Evolutionary conservation across 2,113 vertebrate species (phyloP), one percentile per base, ranked within the genome.

Genomic region (Thymallus thymallus): DNA sequence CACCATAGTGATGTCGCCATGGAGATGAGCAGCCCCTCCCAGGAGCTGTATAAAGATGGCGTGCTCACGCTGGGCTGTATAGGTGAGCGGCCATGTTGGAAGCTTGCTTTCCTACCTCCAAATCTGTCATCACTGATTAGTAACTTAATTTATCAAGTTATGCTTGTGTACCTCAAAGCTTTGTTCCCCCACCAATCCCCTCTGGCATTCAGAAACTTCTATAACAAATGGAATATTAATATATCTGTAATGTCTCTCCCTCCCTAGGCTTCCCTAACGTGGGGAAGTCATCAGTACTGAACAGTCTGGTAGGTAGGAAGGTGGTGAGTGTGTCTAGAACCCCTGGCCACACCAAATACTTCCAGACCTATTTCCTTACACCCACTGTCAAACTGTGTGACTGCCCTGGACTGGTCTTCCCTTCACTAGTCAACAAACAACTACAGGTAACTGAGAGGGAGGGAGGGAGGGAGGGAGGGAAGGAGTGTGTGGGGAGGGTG

Each of bases 331-430:
- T 97, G 20, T 98, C 96, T 35, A 93, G 96, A 10, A 95, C 95
- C 0, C 96, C 96, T 0, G 96, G 96, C n/a, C 96, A 97, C 85
- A 98, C 96, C 26, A 96, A 97, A 75, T 98, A 98, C 80, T 98
- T 98, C 87, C 96, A 98, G 92, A 98, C 96, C 2, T 97, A 98
- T 86, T 98, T 95, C 89, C 95, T 98, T 86, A 95, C 95, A 1
- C 94, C 94, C 12, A 91, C 93, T 0, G 95, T 98, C 61, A 96
- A 96, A 70, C 92, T 98, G 16, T 98, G 96, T 3, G 96, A 97
- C 87, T 98, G 96, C 79, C 96, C 96, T 0, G 96, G 96, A 30
- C 94, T 98, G 5, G 92, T 96, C 72, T 97, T 98, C 81, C 96
- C 96, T 1, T 97, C 96, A 0, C 86, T 82, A 1, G 94, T 97